Evolutionary conservation across 2,888 invertebrate genomes (phyloP).

Genomic region (Nudaria mundana): DNA sequence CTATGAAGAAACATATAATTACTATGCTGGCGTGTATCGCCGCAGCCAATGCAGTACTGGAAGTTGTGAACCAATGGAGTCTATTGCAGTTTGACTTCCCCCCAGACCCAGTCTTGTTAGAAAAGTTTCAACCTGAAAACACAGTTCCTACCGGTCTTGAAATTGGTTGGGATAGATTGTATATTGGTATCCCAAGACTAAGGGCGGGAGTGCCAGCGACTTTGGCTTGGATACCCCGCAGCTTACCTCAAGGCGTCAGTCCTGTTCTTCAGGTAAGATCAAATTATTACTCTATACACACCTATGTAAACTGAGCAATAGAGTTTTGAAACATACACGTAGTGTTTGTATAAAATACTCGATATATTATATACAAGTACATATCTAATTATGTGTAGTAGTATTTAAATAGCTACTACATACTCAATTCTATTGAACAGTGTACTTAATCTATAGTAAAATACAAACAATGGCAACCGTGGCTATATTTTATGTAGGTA

Average conservation of each 20-base stretch:
- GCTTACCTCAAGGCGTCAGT: constrained; percentile 83
- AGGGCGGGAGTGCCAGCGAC: constrained; percentile 89
- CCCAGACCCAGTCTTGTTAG: constrained; percentile 79
- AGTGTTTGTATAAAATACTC: too few species aligned
- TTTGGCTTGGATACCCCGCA: constrained; percentile 84
- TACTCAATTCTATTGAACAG: too few species aligned
- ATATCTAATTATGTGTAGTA: too few species aligned
- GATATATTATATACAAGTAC: too few species aligned
- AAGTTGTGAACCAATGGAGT: constrained; percentile 86
- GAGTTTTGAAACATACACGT: too few species aligned
- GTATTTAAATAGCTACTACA: too few species aligned
- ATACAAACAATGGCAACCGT: too few species aligned
- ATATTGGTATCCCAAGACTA: constrained; percentile 88
- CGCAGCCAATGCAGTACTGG: constrained; percentile 71
- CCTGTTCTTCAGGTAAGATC: constrained; percentile 83
- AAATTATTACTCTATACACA: constrained; percentile 17
- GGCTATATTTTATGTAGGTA: too few species aligned
- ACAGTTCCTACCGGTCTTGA: constrained; percentile 89
- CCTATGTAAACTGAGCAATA: too few species aligned
- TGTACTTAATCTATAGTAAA: too few species aligned
- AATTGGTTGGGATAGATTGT: constrained; percentile 85
- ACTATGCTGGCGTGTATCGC: constrained; percentile 53
- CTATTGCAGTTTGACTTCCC: constrained; percentile 85
- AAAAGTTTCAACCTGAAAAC: constrained; percentile 86
- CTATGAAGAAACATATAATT: constrained; percentile 48